Evolutionary conservation across 1,140 invertebrate genomes (phyloP), one percentile per base, ranked within the genome.

Genomic region (Ooceraea biroi): DNA sequence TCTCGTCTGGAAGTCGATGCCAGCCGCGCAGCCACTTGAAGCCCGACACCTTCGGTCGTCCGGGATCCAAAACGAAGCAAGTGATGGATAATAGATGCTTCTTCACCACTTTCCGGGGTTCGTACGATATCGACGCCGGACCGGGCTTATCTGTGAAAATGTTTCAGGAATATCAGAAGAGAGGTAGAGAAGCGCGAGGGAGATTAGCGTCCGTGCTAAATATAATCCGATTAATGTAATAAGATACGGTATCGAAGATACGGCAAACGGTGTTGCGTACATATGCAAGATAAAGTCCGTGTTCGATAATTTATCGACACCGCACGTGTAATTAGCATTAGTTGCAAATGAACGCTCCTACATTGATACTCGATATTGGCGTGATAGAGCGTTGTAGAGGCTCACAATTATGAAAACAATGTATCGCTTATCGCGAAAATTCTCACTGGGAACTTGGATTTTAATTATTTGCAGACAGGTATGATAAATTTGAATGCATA

Each of bases 21-120:
- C 95, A 95, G 48, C 97, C 97, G 58, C 97, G 96, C 88, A 96
- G 95, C 98, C 98, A 98, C 63, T 96, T 96, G 94, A 96, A 98
- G 84, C 96, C 96, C 87, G 95, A 96, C 25, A 96, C 96, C 89
- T 96, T 96, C 0, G 98, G 98, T 87, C 97, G 94, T 19, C 98
- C 98, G 10, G 95, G 95, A 93, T 98, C 97, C 80, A 97, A 95
- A 22, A 98, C 97, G n/a, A 95, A 96, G 93, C 98, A 98, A 11
- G 96, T 96, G 50, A 98, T 95, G 5, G 96, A 97, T 2, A 98
- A 95, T 55, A 96, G 95, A 72, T 96, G 96, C 68, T 97, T 97
- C 94, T 98, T 98, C 10, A 98, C 95, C 0, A 98, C 97, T 57
- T 95, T 94, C 73, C 95, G 94, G 0, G 97, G 97, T n/a, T 96